A percentile compares a stretch with the other conserved stretches of the same genome.
Conservation (phyloP, 2,797 vertebrate genomes). For the Siniperca obscura region DNA sequence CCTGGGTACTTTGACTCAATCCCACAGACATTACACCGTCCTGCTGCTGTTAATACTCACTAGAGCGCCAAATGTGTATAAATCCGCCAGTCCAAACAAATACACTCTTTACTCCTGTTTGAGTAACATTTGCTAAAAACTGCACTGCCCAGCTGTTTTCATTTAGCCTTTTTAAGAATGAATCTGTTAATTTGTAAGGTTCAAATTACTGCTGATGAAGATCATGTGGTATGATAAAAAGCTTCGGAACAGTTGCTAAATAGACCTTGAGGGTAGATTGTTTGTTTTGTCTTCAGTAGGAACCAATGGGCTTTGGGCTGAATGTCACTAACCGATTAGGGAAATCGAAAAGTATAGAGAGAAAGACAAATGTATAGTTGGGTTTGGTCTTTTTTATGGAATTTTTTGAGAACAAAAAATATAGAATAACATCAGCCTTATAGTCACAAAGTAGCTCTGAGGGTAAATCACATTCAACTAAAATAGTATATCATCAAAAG, state of each 20-base stretch:
- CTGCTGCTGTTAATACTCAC: slow-evolving; percentile 5
- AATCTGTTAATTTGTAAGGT: not conserved
- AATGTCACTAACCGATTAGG: not conserved
- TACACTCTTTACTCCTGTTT: not conserved
- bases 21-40: not conserved
- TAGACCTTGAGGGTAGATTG: not conserved
- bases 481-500: not conserved
- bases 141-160: not conserved
- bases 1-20: not conserved
- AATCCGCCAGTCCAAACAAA: not conserved
- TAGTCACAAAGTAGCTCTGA: not conserved
- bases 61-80: not conserved
- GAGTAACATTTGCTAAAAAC: not conserved
- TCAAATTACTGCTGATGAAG: not conserved
- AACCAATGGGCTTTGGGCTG: too few relatives aligned
- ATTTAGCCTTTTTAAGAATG: not conserved
- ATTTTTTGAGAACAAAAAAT: not conserved
- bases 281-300: not conserved
- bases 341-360: not conserved
- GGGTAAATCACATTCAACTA: not conserved
- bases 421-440: not conserved
- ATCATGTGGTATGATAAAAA: not conserved
- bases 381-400: not conserved
- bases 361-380: not conserved
- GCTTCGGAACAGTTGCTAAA: slow-evolving; percentile 7